Evolutionary conservation across 2,888 invertebrate species (phyloP).

Genomic region (Emesis furor): DNA sequence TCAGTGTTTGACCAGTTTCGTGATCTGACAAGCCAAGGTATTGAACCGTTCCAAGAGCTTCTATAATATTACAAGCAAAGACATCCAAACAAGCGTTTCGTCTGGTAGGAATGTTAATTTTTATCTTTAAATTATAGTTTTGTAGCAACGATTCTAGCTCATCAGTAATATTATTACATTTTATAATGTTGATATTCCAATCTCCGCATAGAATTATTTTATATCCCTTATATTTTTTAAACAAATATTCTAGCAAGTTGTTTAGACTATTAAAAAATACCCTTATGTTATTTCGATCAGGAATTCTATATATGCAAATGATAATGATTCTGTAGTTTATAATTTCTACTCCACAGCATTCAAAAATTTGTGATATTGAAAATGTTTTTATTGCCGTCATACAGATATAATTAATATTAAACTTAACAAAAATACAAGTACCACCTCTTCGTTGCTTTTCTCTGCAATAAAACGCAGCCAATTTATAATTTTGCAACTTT

Average conservation of each 20-base stretch:
- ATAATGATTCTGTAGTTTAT: conserved; percentile 15
- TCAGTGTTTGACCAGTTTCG: conserved; percentile 22
- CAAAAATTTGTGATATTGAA: conserved; percentile 7
- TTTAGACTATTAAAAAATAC: conserved; percentile 14
- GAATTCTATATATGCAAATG: conserved; percentile 33
- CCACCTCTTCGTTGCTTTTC: conserved; percentile 27
- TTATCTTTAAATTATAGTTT: conserved; percentile 22
- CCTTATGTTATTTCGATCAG: conserved; percentile 12
- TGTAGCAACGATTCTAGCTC: conserved; percentile 10
- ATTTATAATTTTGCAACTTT: conserved; percentile 15
- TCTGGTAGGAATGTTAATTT: conserved; percentile 29
- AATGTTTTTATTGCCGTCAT: background rate
- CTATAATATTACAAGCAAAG: background rate
- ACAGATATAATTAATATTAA: background rate
- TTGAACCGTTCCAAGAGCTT: conserved; percentile 1
- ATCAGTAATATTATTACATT: conserved; percentile 10
- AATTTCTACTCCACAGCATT: conserved; percentile 9
- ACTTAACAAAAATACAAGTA: conserved; percentile 19
- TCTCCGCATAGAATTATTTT: conserved; percentile 18
- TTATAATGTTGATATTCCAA: conserved; percentile 33
- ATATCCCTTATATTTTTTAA: background rate
- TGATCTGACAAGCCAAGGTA: background rate
- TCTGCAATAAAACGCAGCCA: conserved; percentile 20
- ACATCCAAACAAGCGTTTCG: conserved; percentile 22
- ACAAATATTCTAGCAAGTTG: background rate